A percentile compares a stretch with the other conserved stretches of the same genome.
Conservation (phyloP, 1,140 invertebrate species). For the Sweltsa coloradensis region DNA sequence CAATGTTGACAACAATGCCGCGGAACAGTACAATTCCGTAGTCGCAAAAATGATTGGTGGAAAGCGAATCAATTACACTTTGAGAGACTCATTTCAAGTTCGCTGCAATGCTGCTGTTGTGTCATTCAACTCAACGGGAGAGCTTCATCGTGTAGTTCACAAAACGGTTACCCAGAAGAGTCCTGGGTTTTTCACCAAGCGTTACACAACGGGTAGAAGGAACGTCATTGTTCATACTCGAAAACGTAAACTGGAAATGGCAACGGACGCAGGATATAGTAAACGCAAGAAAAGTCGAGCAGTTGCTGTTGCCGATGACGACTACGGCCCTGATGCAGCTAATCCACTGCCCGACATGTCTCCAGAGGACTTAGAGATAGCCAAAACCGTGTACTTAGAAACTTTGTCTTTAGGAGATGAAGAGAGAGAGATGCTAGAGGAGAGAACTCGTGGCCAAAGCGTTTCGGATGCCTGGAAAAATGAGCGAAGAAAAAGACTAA, state of each 20-base stretch:
- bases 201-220: background rate
- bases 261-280: background rate
- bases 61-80: slow-evolving; percentile 26
- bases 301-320: too few relatives aligned
- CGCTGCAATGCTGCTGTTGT: slow-evolving; percentile 22
- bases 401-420: too few relatives aligned
- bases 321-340: too few relatives aligned
- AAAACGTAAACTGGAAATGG: background rate
- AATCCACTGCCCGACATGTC: too few relatives aligned
- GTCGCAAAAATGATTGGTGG: slow-evolving; percentile 26
- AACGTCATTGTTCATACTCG: slow-evolving; percentile 5
- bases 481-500: slow-evolving; percentile 13
- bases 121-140: slow-evolving; percentile 20
- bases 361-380: too few relatives aligned
- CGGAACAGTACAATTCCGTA: slow-evolving; percentile 27
- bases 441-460: slow-evolving; percentile 2
- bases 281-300: background rate
- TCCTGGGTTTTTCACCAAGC: slow-evolving; percentile 4
- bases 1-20: slow-evolving; percentile 29
- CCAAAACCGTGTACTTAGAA: too few relatives aligned
- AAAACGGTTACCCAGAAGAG: background rate
- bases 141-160: background rate
- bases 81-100: slow-evolving; percentile 20
- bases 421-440: background rate
- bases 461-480: too few relatives aligned